Evolutionary conservation across 2,888 invertebrate species (phyloP), one percentile per base, ranked within the genome.

Genomic region (Linyphia triangularis): DNA sequence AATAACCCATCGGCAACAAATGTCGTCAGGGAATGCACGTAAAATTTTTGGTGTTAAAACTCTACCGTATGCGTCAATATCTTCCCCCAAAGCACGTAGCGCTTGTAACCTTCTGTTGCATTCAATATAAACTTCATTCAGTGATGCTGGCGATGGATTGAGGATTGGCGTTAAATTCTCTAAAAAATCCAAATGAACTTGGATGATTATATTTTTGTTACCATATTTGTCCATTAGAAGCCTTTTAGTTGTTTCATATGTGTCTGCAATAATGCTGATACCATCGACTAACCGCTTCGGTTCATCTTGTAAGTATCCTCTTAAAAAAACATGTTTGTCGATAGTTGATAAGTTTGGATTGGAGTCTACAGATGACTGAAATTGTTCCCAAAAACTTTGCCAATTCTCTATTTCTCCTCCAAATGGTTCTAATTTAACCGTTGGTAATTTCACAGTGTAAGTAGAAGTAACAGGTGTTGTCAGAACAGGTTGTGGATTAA

Each of bases 151-250:
- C 24, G 24, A 70, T 40, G 1, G 9, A 0, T 40, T 24, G 7
- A 4, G 40, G 19, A 40, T 40, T 40, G 40, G 26, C 2, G 43
- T 70, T 22, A 70, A 70, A 7, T 70, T 70, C n/a, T 22, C 63
- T 63, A 63, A 6, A 24, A 24, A 63, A 16, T 63, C 63, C 3
- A 70, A 43, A 70, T 70, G 22, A 24, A 40, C 70, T 22, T 70
- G 40, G 4, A 26, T 33, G 33, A 67, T 67, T 33, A 16, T 59
- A 4, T n/a, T n/a, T n/a, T n/a, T n/a, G n/a, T n/a, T n/a, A 1
- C 26, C 26, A 61, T 24, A 61, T 61, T 24, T 63, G 16, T 63
- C 24, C 3, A 2, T 22, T 10, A 13, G 24, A 7, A 63, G 24
- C 2, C 7, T 26, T 10, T 30, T 3, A 24, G 10, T 30, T 0